phyloP scores from a whole-genome alignment of 2,113 vertebrate species.

The Crotalus helleri region DNA sequence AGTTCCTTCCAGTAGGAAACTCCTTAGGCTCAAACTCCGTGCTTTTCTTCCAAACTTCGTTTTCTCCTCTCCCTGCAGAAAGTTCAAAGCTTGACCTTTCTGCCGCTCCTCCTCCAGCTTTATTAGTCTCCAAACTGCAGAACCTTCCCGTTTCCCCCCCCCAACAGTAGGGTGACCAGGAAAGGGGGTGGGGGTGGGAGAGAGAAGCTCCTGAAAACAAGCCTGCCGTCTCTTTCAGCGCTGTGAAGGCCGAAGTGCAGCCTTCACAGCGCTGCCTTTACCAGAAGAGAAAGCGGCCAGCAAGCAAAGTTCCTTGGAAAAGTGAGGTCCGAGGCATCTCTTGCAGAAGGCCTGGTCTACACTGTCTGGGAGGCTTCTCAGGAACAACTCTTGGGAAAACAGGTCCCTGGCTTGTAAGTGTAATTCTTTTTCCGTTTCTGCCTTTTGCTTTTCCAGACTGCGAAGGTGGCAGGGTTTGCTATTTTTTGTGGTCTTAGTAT shows the following conservation, averaged over 20 bases:
- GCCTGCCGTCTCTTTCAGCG: slow-evolving; percentile 54
- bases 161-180: slow-evolving; percentile 53
- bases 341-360: background rate
- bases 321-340: background rate
- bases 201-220: background rate
- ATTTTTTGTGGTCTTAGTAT: background rate
- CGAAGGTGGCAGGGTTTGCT: background rate
- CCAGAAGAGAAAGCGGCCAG: background rate
- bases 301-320: background rate
- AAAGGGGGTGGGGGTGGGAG: slow-evolving; percentile 17
- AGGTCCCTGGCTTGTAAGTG: slow-evolving; percentile 43
- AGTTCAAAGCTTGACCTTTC: slow-evolving; percentile 94
- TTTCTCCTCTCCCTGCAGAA: slow-evolving; percentile 85
- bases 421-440: slow-evolving; percentile 5
- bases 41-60: slow-evolving; percentile 80
- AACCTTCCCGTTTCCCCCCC: slow-evolving; percentile 53
- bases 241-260: slow-evolving; percentile 50
- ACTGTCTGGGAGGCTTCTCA: background rate
- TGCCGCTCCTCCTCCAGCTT: slow-evolving; percentile 74
- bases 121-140: slow-evolving; percentile 81
- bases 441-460: background rate
- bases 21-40: slow-evolving; percentile 67
- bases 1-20: slow-evolving; percentile 63
- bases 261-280: slow-evolving; percentile 41
- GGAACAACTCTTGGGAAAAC: background rate